Percentiles rank a stretch among this genome's conserved stretches.
These are phyloP conservation scores for Halcyon smyrnensis DNA, from an alignment of 2,797 vertebrate genomes.

Conservation along the genomic window DNA sequence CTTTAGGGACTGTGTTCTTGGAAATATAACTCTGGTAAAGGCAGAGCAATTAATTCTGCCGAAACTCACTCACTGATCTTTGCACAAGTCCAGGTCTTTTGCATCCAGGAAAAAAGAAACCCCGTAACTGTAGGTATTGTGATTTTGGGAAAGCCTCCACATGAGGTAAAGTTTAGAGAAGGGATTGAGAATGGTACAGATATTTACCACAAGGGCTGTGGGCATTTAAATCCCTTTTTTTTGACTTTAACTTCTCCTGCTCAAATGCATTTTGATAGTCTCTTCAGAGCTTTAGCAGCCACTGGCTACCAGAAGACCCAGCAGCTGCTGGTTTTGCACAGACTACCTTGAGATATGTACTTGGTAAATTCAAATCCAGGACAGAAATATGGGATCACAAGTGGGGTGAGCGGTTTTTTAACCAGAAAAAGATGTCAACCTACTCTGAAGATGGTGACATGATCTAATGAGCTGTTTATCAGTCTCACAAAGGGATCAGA, in stretches of 20 bases:
- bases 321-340: fast-evolving
- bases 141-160: neutral
- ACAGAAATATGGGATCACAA: neutral
- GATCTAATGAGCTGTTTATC: neutral
- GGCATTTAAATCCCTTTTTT: neutral
- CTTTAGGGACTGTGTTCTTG: neutral
- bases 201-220: neutral
- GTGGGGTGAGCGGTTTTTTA: neutral
- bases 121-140: neutral
- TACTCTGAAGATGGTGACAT: neutral
- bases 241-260: fast-evolving
- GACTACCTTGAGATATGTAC: neutral
- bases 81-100: neutral
- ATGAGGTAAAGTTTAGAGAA: neutral
- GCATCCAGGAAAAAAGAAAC: conserved; percentile 4
- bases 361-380: neutral
- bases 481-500: neutral
- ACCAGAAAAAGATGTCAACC: neutral
- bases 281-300: neutral
- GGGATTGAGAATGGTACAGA: neutral
- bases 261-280: neutral
- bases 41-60: neutral
- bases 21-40: neutral
- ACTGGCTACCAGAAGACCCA: neutral
- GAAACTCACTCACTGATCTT: neutral